Evolutionary conservation across 2,888 invertebrate genomes (phyloP).

Genomic region (Plagodis pulveraria): DNA sequence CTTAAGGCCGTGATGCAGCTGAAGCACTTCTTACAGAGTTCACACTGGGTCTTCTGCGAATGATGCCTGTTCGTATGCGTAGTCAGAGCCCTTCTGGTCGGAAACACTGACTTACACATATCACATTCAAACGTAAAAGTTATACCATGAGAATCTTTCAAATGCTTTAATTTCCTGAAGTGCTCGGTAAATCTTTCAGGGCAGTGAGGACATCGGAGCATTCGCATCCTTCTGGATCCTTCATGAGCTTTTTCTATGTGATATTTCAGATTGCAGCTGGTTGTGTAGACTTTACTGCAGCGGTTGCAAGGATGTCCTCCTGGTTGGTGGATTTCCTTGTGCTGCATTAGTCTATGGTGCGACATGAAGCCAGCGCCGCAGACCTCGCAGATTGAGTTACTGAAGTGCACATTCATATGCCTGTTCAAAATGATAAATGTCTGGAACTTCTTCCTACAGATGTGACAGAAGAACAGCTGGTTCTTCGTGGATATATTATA

Average conservation of each 20-base stretch:
- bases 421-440: slow-evolving; percentile 68
- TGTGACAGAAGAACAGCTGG: slow-evolving; percentile 62
- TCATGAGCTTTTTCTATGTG: slow-evolving; percentile 66
- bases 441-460: slow-evolving; percentile 63
- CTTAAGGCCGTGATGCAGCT: slow-evolving; percentile 65
- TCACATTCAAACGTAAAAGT: slow-evolving; percentile 67
- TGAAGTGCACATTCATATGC: slow-evolving; percentile 74
- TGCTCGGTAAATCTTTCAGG: slow-evolving; percentile 67
- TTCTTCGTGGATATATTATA: slow-evolving; percentile 59
- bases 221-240: slow-evolving; percentile 57
- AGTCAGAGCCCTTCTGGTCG: slow-evolving; percentile 60
- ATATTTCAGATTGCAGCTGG: slow-evolving; percentile 66
- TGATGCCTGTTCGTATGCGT: slow-evolving; percentile 70
- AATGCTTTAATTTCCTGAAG: slow-evolving; percentile 67
- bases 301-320: slow-evolving; percentile 68
- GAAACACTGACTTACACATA: slow-evolving; percentile 59
- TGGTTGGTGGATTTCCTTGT: slow-evolving; percentile 66
- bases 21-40: slow-evolving; percentile 76
- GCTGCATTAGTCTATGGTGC: slow-evolving; percentile 63
- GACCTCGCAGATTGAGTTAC: slow-evolving; percentile 68
- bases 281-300: slow-evolving; percentile 77
- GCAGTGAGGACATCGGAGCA: slow-evolving; percentile 65
- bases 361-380: slow-evolving; percentile 72
- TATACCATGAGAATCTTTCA: slow-evolving; percentile 65
- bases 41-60: slow-evolving; percentile 72